Conservation (phyloP, 2,888 invertebrate species). For the Alviniconcha strummeri region DNA sequence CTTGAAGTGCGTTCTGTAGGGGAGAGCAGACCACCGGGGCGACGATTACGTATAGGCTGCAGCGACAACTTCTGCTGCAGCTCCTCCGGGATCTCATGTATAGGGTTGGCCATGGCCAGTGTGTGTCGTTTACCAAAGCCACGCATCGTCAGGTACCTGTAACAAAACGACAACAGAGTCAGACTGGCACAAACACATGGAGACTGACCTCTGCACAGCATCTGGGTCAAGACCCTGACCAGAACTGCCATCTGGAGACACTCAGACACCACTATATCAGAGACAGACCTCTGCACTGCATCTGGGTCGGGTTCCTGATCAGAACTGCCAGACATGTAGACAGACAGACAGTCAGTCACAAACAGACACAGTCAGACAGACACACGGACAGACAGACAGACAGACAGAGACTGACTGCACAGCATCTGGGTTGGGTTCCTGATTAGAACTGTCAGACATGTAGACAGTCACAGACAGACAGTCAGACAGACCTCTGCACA, state of each 20-base stretch:
- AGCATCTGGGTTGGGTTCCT: constrained; percentile 76
- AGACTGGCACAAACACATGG: background rate
- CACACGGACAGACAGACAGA: background rate
- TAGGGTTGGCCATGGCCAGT: constrained; percentile 81
- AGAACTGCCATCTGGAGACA: constrained; percentile 49
- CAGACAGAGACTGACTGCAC: constrained; percentile 70
- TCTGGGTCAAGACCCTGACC: constrained; percentile 77
- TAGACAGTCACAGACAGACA: background rate
- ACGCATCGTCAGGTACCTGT: constrained; percentile 85
- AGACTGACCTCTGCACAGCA: constrained; percentile 75
- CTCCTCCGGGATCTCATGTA: constrained; percentile 78
- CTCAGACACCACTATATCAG: no score
- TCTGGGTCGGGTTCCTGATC: constrained; percentile 77
- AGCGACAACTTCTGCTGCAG: constrained; percentile 74
- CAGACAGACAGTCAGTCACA: no score
- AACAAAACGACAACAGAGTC: constrained; percentile 77
- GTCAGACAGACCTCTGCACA: background rate
- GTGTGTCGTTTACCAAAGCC: constrained; percentile 87
- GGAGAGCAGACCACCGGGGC: constrained; percentile 69
- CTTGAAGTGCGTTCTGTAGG: constrained; percentile 42
- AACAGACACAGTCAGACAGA: background rate
- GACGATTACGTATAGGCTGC: constrained; percentile 79
- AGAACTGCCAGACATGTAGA: constrained; percentile 38
- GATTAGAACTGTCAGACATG: constrained; percentile 68
- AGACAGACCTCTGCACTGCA: constrained; percentile 75